These are phyloP conservation scores for Morpho deidamia DNA, from an alignment of 2,888 invertebrate species.

Conservation along the genomic window DNA sequence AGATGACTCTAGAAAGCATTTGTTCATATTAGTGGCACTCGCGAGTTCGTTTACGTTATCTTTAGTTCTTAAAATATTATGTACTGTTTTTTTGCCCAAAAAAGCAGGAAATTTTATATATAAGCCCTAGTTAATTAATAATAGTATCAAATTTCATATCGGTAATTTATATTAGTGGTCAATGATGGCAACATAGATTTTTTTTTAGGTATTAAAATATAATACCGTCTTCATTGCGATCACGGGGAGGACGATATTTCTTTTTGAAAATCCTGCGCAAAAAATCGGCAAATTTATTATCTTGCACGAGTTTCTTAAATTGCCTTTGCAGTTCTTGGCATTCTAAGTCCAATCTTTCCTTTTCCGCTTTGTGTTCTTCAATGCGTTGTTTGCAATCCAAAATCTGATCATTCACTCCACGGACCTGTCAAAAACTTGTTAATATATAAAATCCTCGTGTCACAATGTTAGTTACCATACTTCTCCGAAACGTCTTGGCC, in stretches of 20 bases:
- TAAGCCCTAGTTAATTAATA: too few species aligned
- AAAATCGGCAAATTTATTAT: constrained; percentile 88
- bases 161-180: too few species aligned
- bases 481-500: too few species aligned
- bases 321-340: constrained; percentile 64
- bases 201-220: not conserved
- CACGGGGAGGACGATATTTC: constrained; percentile 85
- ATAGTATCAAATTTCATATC: too few species aligned
- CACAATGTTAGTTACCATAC: too few species aligned
- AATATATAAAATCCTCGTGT: too few species aligned
- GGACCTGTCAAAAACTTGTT: constrained; percentile 54
- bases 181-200: not conserved
- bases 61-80: too few species aligned
- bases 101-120: too few species aligned
- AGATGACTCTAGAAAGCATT: constrained; percentile 42
- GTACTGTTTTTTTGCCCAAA: too few species aligned
- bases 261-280: constrained; percentile 89
- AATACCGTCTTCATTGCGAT: constrained; percentile 64
- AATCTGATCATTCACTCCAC: constrained; percentile 73
- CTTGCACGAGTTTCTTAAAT: constrained; percentile 79
- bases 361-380: constrained; percentile 60
- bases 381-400: constrained; percentile 70
- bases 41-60: too few species aligned
- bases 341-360: constrained; percentile 38
- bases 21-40: not conserved